Base-by-base conservation (phyloP, 2,888 invertebrate genomes). In the Pheosia tremula region DNA sequence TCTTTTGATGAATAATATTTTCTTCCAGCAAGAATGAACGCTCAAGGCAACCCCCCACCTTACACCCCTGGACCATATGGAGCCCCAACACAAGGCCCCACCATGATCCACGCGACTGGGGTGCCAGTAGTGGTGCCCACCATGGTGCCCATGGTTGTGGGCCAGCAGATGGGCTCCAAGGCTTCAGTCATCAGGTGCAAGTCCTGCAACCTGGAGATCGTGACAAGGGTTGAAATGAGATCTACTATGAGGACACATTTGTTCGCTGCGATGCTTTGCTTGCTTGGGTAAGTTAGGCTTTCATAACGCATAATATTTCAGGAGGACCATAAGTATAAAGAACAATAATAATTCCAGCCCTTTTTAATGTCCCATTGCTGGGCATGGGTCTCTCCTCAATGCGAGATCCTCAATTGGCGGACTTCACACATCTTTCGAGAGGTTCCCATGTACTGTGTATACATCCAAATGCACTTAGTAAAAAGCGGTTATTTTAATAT, bases 191-290 rank as follows among this genome's bases (percentile, higher is more conserved):
- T 85, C 0, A 82, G 86, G 10, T 95, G 95, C 67, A 90, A 84
- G 3, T 88, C 88, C 1, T 95, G 95, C 64, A 87, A 90, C 43
- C 79, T 81, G 8, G 86, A 86, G 37, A 85, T 94, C 0, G 78
- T 90, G 11, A 94, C 95, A 0, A 86, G 88, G 43, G 78, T 94
- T 41, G 83, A 85, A 68, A 76, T 73, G 52, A 90, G 83, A 62
- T 76, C 95, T 6, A 88, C 92, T 0, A 87, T 90, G 6, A 91
- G 88, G 60, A 95, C 95, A 0, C 95, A 95, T 79, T 73, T 95
- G 9, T 88, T 94, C 64, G 95, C 95, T 5, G 64, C 90, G 8
- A 56, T 95, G 0, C 81, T 95, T 11, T 95, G 94, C 71, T 39
- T 89, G n/a, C 3, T 89, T 13, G 85, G 84, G 90, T 91, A 74